phyloP scores from a whole-genome alignment of 2,888 invertebrate species.

The Nasonovia ribisnigri region DNA sequence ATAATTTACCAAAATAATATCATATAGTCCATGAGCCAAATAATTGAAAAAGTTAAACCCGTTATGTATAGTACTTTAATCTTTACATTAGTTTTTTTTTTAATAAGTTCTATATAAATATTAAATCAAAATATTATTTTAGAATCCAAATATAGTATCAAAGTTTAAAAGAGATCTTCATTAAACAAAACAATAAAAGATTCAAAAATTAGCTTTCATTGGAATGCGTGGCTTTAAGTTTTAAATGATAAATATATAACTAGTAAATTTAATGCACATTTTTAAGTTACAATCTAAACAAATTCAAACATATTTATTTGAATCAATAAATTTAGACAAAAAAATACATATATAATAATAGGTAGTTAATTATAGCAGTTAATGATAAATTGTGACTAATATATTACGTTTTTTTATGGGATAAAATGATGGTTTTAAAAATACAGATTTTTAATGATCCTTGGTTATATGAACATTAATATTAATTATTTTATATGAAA shows the following conservation, averaged over 20 bases:
- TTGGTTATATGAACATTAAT: not conserved
- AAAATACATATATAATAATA: not conserved
- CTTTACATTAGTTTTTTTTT: not conserved
- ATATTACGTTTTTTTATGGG: not conserved
- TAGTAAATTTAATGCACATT: not conserved
- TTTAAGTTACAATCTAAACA: not conserved
- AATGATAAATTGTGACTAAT: not conserved
- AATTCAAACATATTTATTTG: not conserved
- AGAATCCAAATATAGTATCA: not conserved
- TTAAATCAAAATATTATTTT: not conserved
- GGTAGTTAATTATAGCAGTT: not conserved
- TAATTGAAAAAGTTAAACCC: constrained; percentile 5
- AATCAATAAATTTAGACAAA: not conserved
- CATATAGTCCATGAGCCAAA: not conserved
- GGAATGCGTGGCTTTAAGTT: not conserved
- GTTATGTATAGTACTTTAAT: not conserved
- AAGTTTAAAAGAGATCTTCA: not conserved
- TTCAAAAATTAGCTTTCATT: not conserved
- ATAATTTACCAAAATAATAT: not conserved
- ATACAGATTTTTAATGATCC: not conserved
- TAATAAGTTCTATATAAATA: not conserved
- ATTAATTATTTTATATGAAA: not conserved
- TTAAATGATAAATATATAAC: not conserved
- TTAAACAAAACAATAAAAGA: not conserved
- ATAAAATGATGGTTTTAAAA: not conserved